Evolutionary conservation across 2,888 invertebrate genomes (phyloP).

Genomic region (Macrosiphum euphorbiae): DNA sequence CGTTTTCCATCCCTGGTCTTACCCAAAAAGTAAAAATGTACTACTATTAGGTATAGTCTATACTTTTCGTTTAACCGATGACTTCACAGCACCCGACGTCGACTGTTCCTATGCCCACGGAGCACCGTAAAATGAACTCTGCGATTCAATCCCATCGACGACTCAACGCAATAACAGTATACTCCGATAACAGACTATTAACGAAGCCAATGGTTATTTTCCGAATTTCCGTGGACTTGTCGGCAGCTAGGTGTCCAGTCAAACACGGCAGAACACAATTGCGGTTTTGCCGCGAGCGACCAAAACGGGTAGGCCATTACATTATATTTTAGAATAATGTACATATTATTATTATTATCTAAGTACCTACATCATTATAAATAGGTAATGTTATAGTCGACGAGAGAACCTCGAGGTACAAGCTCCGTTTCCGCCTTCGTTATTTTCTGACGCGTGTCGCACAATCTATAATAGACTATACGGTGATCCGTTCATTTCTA

Average conservation of each 20-base stretch:
- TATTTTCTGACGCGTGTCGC: not conserved
- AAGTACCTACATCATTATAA: not conserved
- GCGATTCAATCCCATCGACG: not conserved
- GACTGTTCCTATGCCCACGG: not conserved
- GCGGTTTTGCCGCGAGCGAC: not conserved
- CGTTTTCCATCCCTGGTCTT: no score
- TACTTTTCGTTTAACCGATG: not conserved
- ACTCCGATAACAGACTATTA: not conserved
- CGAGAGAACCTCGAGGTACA: not conserved
- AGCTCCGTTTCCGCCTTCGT: not conserved
- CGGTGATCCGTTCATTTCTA: not conserved
- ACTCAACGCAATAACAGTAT: not conserved
- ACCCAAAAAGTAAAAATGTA: not conserved
- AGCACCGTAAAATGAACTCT: not conserved
- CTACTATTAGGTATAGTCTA: not conserved
- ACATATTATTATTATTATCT: not conserved
- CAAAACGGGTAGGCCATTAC: not conserved
- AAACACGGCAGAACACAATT: not conserved
- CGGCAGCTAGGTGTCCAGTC: not conserved
- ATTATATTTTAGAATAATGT: not conserved
- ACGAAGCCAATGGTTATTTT: not conserved
- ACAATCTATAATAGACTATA: not conserved
- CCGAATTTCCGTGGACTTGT: not conserved
- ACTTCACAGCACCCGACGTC: not conserved
- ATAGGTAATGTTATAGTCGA: not conserved